Evolutionary conservation across 2,888 invertebrate genomes (phyloP).

Genomic region (Cistogaster globosa): DNA sequence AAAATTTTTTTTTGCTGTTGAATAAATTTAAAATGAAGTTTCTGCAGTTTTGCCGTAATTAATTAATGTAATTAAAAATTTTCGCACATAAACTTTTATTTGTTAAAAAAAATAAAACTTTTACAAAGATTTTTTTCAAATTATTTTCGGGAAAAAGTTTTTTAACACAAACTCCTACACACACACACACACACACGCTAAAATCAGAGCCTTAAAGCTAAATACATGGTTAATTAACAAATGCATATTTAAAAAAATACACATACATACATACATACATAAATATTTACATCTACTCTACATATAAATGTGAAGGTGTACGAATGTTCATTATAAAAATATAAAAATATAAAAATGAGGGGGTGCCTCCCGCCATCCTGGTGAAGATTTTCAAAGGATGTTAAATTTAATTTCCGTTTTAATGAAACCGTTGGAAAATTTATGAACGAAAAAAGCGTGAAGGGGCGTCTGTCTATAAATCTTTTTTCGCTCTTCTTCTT

Average conservation of each 20-base stretch:
- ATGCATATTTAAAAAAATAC: background rate
- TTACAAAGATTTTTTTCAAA: slow-evolving; percentile 57
- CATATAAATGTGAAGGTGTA: background rate
- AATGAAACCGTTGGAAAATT: slow-evolving; percentile 66
- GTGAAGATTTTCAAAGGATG: slow-evolving; percentile 57
- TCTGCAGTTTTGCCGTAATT: slow-evolving; percentile 36
- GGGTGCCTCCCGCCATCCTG: background rate
- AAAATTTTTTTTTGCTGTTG: background rate
- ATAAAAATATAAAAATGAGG: background rate
- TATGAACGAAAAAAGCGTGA: slow-evolving; percentile 4
- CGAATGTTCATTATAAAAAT: background rate
- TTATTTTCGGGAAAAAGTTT: slow-evolving; percentile 45
- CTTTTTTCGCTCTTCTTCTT: background rate
- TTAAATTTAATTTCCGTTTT: slow-evolving; percentile 72
- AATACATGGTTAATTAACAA: slow-evolving; percentile 61
- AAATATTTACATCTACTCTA: background rate
- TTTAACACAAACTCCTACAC: background rate
- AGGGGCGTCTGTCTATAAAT: background rate
- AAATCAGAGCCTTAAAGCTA: slow-evolving; percentile 61
- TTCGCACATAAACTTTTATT: slow-evolving; percentile 67
- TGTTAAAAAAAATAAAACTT: slow-evolving; percentile 47
- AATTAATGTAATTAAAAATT: slow-evolving; percentile 67
- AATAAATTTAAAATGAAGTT: slow-evolving; percentile 49
- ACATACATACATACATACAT: background rate
- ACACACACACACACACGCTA: background rate